Evolutionary conservation across 2,113 vertebrate genomes (phyloP).

Genomic region (Caretta caretta): DNA sequence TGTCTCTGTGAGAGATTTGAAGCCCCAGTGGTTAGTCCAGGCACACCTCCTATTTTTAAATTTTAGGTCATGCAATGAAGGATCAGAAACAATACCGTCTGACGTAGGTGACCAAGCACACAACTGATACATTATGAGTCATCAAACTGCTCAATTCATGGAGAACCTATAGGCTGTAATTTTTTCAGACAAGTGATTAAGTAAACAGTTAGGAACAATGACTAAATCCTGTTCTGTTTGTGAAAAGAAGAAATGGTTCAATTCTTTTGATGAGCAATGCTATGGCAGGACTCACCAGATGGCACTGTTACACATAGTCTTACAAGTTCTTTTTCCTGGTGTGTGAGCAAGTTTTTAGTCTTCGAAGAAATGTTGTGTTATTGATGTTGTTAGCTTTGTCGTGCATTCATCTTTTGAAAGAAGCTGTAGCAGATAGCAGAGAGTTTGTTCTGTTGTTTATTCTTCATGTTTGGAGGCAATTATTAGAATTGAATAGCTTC

Average conservation of each 20-base stretch:
- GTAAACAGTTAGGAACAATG: neutral
- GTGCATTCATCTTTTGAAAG: neutral
- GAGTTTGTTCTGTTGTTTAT: neutral
- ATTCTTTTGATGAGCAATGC: neutral
- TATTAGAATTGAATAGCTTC: neutral
- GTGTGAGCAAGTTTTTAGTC: neutral
- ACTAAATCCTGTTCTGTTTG: constrained; percentile 20
- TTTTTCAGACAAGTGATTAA: neutral
- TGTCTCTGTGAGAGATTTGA: neutral
- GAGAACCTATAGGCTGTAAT: neutral
- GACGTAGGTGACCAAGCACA: neutral
- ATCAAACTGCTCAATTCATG: neutral
- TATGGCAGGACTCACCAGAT: neutral
- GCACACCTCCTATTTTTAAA: neutral
- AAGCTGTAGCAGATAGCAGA: neutral
- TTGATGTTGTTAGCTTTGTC: neutral
- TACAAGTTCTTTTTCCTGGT: neutral
- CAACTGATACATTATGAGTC: neutral
- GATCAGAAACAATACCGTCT: neutral
- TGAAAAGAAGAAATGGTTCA: accelerated
- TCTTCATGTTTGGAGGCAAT: neutral
- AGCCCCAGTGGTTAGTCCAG: too few species aligned
- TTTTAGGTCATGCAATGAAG: neutral
- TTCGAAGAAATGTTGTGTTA: accelerated
- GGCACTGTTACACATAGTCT: neutral